Base-by-base conservation (phyloP, 2,888 invertebrate species). In the Glaucopsyche alexis region DNA sequence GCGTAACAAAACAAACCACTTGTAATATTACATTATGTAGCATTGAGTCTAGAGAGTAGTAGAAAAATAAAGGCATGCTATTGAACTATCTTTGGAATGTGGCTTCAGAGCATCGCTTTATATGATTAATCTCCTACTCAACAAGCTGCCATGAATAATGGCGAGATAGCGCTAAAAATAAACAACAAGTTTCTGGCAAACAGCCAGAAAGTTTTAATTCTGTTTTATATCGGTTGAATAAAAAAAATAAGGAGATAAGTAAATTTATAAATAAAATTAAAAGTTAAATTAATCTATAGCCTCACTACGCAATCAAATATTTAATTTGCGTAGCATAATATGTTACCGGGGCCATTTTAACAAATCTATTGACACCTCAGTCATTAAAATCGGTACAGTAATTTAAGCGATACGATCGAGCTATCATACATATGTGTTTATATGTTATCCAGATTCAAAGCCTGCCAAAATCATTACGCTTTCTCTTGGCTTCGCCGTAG, bases 161-260 rank as follows among this genome's bases (percentile, higher is more conserved):
- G 60, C 2, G 14, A 60, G 60, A 60, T 60, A 60, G 29, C 16
- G 19, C 60, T 29, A 60, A 60, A 60, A 60, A 60, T 60, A 60
- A 60, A 60, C 14, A 60, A 60, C 29, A 60, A 60, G 55, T 19
- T 60, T 60, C 60, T 60, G 60, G 60, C 60, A 60, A 13, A 29
- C 2, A 38, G 67, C 67, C 42, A 67, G 19, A 71, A 16, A 38
- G 47, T 14, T n/a, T 52, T 50, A 2, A 45, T 50, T n/a, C 14
- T 38, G 60, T 60, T 60, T 60, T 60, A 60, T 60, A 14, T 60
- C 29, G 13, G 29, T 60, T 11, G 14, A 29, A 29, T 60, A 60
- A 38, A 38, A 13, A 6, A 29, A 60, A 38, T 60, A 60, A 38
- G 19, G 55, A 55, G 19, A 19, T 55, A 29, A 3, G 29, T 29